phyloP scores from a whole-genome alignment of 92 coral and sea anemone genomes.

The Phenganax marumi region DNA sequence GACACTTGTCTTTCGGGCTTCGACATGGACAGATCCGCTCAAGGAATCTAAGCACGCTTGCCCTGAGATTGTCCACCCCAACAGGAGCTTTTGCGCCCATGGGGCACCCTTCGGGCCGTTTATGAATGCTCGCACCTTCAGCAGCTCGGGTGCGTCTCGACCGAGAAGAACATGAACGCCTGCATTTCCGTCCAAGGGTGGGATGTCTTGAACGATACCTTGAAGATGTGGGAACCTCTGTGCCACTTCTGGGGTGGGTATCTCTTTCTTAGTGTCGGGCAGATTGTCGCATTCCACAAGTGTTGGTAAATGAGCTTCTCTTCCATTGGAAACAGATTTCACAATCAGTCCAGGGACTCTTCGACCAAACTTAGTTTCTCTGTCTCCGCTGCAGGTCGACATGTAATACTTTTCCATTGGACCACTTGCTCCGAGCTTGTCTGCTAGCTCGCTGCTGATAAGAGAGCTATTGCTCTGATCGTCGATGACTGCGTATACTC shows the following conservation, averaged over 20 bases:
- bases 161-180: too few species aligned
- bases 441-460: conserved; percentile 58
- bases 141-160: conserved; percentile 45
- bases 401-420: conserved; percentile 53
- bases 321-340: conserved; percentile 26
- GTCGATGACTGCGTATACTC: conserved; percentile 55
- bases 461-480: too few species aligned
- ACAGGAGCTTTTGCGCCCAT: conserved; percentile 45
- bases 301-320: conserved; percentile 34
- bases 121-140: conserved; percentile 46
- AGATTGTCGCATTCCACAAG: conserved; percentile 57
- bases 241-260: conserved; percentile 54
- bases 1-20: conserved; percentile 20
- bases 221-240: conserved; percentile 46
- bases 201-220: not conserved
- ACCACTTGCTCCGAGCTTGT: conserved; percentile 56
- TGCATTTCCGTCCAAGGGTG: not conserved
- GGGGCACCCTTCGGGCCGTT: conserved; percentile 51
- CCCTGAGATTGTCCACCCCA: conserved; percentile 56
- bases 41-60: conserved; percentile 37
- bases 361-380: conserved; percentile 48
- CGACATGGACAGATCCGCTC: conserved; percentile 41
- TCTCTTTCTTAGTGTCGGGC: conserved; percentile 55
- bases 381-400: conserved; percentile 55
- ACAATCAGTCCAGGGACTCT: conserved; percentile 41